These are phyloP conservation scores for Palythoa grandis DNA, from an alignment of 92 coral and sea anemone genomes.

Conservation along the genomic window DNA sequence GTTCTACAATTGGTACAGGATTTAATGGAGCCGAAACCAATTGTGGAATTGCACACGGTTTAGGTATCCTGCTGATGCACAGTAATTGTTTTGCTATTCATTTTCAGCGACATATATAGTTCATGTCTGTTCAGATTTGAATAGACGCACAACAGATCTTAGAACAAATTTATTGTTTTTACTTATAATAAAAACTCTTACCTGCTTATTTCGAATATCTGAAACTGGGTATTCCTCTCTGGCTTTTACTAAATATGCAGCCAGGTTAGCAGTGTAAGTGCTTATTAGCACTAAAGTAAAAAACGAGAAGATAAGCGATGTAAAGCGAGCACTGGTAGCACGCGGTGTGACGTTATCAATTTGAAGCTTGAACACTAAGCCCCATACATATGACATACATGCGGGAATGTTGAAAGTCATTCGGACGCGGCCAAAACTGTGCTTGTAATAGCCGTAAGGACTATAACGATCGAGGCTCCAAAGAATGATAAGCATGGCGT, in stretches of 20 bases:
- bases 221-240: conserved; percentile 52
- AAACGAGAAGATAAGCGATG: conserved; percentile 71
- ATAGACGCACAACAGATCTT: too few species aligned
- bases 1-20: too few species aligned
- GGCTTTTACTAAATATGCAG: conserved; percentile 69
- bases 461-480: conserved; percentile 68
- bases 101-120: too few species aligned
- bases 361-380: conserved; percentile 73
- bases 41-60: too few species aligned
- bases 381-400: conserved; percentile 78
- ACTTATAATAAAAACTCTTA: background rate
- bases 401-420: conserved; percentile 53
- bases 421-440: conserved; percentile 18
- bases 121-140: too few species aligned
- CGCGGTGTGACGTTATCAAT: conserved; percentile 69
- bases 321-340: conserved; percentile 66
- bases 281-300: conserved; percentile 60
- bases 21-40: too few species aligned
- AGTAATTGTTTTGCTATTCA: too few species aligned
- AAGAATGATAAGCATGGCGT: conserved; percentile 46
- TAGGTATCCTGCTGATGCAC: too few species aligned
- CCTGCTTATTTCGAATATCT: conserved; percentile 70
- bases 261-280: conserved; percentile 76
- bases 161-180: background rate
- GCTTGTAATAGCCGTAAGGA: conserved; percentile 58